phyloP scores from a whole-genome alignment of 2,797 vertebrate species.

The Astyanax mexicanus region DNA sequence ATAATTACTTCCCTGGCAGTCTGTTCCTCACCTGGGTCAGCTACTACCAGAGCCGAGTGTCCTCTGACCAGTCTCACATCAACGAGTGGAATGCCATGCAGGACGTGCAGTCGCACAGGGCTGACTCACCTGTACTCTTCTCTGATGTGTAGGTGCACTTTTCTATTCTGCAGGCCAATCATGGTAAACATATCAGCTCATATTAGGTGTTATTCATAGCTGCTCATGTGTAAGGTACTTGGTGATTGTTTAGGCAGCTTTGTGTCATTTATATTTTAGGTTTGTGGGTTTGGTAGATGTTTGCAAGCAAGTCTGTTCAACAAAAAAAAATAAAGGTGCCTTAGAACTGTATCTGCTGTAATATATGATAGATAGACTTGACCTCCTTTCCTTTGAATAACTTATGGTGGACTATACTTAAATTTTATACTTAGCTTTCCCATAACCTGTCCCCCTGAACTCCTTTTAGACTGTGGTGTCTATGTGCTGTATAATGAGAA shows the following conservation, averaged over 20 bases:
- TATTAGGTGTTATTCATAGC: background rate
- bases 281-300: background rate
- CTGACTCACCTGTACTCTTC: slow-evolving; percentile 94
- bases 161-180: background rate
- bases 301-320: background rate
- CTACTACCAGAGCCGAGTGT: slow-evolving; percentile 97
- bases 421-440: background rate
- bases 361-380: background rate
- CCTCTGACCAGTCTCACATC: slow-evolving; percentile 92
- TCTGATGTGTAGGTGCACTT: slow-evolving; percentile 91
- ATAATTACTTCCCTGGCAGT: slow-evolving; percentile 97
- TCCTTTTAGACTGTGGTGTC: background rate
- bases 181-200: background rate
- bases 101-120: slow-evolving; percentile 95
- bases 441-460: background rate
- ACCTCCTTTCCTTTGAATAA: background rate
- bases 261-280: background rate
- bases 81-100: slow-evolving; percentile 99
- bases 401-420: background rate
- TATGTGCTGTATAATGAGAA: background rate
- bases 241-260: background rate
- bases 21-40: slow-evolving; percentile 98
- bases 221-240: background rate
- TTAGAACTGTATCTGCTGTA: background rate
- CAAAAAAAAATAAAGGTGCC: too few species aligned